A percentile compares a stretch with the other conserved stretches of the same genome.
Conservation (phyloP, 2,888 invertebrate genomes). For the Zaprionus lineosus region DNA sequence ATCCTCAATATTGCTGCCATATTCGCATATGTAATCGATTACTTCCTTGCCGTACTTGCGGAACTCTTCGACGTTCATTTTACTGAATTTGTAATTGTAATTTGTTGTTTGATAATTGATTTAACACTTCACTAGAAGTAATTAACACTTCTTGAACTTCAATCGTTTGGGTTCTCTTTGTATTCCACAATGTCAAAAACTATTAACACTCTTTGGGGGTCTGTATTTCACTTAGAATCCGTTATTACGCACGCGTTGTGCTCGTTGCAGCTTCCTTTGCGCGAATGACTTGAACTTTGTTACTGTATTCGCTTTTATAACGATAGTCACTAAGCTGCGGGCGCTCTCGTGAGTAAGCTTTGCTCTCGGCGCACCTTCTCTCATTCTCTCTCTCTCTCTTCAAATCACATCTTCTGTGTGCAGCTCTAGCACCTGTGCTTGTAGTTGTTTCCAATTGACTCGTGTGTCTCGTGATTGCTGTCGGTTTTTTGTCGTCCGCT, state of each 20-base stretch:
- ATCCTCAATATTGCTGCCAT: conserved; percentile 87
- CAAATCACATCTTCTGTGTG: neutral
- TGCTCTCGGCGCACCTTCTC: conserved; percentile 1
- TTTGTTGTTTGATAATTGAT: conserved; percentile 1
- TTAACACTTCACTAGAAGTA: conserved; percentile 17
- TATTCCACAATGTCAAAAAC: conserved; percentile 3
- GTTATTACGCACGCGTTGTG: conserved; percentile 38
- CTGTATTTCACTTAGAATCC: conserved; percentile 20
- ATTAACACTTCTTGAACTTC: conserved; percentile 15
- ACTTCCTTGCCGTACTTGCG: conserved; percentile 89
- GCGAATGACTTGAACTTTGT: conserved; percentile 67
- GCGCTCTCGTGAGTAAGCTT: conserved; percentile 29
- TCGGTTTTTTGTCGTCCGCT: conserved; percentile 26
- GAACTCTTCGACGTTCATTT: conserved; percentile 91
- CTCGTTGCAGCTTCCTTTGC: conserved; percentile 65
- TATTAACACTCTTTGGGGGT: conserved; percentile 10
- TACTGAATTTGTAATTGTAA: conserved; percentile 37
- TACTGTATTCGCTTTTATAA: conserved; percentile 69
- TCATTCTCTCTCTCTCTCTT: neutral
- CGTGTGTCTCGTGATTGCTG: conserved; percentile 35
- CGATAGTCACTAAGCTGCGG: conserved; percentile 15
- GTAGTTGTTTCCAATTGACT: conserved; percentile 18
- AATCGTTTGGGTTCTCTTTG: conserved; percentile 1
- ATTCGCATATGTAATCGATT: conserved; percentile 92
- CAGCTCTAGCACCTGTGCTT: conserved; percentile 28